phyloP scores from a whole-genome alignment of 2,888 invertebrate genomes.

The Choristoneura rosaceana region DNA sequence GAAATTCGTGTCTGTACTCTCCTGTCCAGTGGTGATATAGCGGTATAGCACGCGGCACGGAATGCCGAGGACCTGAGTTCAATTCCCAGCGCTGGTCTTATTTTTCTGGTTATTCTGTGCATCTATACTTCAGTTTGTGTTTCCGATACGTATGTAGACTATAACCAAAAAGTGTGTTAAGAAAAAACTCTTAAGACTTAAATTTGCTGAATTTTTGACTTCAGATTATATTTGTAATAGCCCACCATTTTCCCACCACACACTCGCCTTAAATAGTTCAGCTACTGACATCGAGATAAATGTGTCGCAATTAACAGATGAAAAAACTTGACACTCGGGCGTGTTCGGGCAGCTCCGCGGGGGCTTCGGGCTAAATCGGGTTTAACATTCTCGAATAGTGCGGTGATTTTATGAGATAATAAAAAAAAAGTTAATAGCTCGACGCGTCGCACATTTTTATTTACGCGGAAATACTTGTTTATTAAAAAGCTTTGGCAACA shows the following conservation, averaged over 20 bases:
- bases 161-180: no score
- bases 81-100: no score
- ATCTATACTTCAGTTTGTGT: no score
- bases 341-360: conserved; percentile 27
- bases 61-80: no score
- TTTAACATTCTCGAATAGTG: conserved; percentile 20
- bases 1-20: no score
- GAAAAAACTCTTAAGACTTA: not conserved
- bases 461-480: no score
- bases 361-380: conserved; percentile 40
- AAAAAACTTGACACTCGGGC: conserved; percentile 37
- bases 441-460: not conserved
- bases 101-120: no score
- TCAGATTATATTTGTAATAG: conserved; percentile 11
- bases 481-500: no score
- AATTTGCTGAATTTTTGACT: not conserved
- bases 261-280: conserved; percentile 34
- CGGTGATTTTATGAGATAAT: conserved; percentile 20
- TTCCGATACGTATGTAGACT: no score
- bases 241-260: conserved; percentile 2
- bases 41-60: no score
- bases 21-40: no score
- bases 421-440: not conserved
- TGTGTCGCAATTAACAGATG: conserved; percentile 36
- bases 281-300: conserved; percentile 36